Evolutionary conservation across 2,888 invertebrate species (phyloP), one percentile per base, ranked within the genome.

Genomic region (Eulithis testata): DNA sequence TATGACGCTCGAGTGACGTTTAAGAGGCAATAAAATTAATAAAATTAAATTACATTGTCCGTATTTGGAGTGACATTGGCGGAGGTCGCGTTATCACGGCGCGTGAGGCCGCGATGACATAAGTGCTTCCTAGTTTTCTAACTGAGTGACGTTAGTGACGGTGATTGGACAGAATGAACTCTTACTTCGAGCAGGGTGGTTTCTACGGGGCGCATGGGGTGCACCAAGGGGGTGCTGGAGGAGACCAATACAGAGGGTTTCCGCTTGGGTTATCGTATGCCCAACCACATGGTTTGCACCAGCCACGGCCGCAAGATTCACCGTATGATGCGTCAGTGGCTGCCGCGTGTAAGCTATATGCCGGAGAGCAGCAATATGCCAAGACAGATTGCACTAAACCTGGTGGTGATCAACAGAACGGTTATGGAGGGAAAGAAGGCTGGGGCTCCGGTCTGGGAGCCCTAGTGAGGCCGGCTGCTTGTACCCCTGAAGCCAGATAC

Each of bases 121-220:
- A 92, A 91, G 91, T 88, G 90, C n/a, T 67, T 63, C 63, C 66
- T 67, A 60, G 66, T 63, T 83, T 88, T 77, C 80, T 84, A 81
- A 85, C 85, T 82, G 79, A 88, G 91, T 91, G 91, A 89, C 89
- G 90, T 86, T 86, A 76, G 90, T 88, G 88, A 78, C 83, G 76
- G 89, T 88, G 90, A 91, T 84, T 79, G 80, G 83, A 84, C 89
- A 95, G 90, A 90, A 98, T 98, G 98, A 98, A 98, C 96, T 98
- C 98, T 88, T 98, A 98, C 92, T 98, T 98, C 91, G 98, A 98
- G 94, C 98, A 98, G 94, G 96, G 97, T 91, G 98, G 98, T 91
- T 98, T 98, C 94, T 98, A 98, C 94, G 97, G 98, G 84, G 95
- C 96, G 83, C 97, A 97, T 91, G 97, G 97, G 86, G 92, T 92